Base-by-base conservation (phyloP, 2,113 vertebrate genomes). In the Myotis yumanensis region DNA sequence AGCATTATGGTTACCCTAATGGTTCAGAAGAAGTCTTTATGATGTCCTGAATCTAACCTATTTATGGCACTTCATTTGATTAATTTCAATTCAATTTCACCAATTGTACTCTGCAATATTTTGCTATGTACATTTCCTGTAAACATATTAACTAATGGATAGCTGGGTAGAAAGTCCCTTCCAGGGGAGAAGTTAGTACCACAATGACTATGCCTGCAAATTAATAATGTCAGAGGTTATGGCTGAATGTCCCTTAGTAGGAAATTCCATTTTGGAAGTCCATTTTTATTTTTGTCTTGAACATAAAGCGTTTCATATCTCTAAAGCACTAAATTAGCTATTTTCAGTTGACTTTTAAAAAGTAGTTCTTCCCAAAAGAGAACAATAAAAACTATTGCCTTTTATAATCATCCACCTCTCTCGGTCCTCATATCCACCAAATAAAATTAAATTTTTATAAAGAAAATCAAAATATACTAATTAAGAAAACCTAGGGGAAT, bases 391-490 rank as follows among this genome's bases (percentile, higher is more conserved):
- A 86, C 6, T 10, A 23, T 35, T 94, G 20, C 18, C 51, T 84
- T 96, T 72, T 85, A 48, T 22, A 77, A 52, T 91, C n/a, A 87
- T 25, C 20, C 6, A 86, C 66, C 25, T 72, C 68, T 77, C 77
- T 87, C 32, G 51, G 20, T 72, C 20, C 77, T 64, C 54, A 52
- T 11, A 89, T 11, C 20, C 51, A 79, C 81, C 46, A 90, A 91
- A 77, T 89, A 75, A 71, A 79, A 80, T 46, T n/a, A 79, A 51
- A 32, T 5, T 5, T 37, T 92, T 30, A 80, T 68, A 90, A 68
- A 95, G 69, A 86, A 95, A 95, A 95, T 62, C 7, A 86, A 93
- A 90, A 76, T 87, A 87, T 6, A 12, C 25, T 73, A 84, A 59
- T 79, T 32, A 95, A 92, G 51, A 2, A 95, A 95, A 75, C 15